These are phyloP conservation scores for Drosophila nr. perissopoda DNA, from an alignment of 2,888 invertebrate genomes.

Conservation along the genomic window DNA sequence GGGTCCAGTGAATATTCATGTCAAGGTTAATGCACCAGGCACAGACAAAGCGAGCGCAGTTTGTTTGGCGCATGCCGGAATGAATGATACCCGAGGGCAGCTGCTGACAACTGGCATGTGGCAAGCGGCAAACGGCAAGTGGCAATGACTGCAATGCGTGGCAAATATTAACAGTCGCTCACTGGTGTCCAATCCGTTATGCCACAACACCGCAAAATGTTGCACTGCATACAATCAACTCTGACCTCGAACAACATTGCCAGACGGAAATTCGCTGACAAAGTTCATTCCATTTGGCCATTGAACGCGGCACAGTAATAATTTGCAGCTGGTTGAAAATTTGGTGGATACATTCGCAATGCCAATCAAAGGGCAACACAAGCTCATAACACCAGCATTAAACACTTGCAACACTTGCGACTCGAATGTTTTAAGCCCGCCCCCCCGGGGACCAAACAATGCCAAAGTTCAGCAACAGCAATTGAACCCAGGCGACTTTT, in stretches of 20 bases:
- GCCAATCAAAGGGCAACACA: constrained; percentile 33
- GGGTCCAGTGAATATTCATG: constrained; percentile 62
- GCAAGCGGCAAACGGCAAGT: constrained; percentile 21
- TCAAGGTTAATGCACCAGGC: constrained; percentile 72
- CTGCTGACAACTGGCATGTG: constrained; percentile 20
- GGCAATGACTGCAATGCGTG: constrained; percentile 51
- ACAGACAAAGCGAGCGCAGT: constrained; percentile 12
- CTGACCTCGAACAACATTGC: constrained; percentile 55
- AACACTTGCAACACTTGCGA: constrained; percentile 23
- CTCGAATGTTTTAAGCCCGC: constrained; percentile 12
- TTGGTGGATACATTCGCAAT: constrained; percentile 27
- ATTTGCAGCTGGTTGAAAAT: constrained; percentile 53
- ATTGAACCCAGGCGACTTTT: constrained; percentile 47
- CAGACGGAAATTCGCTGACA: constrained; percentile 55
- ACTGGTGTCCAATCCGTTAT: constrained; percentile 73
- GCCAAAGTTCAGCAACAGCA: constrained; percentile 52
- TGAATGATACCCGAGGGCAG: constrained; percentile 28
- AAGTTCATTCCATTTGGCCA: constrained; percentile 67
- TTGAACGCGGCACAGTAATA: constrained; percentile 70
- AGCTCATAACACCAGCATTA: constrained; percentile 18
- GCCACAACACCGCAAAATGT: constrained; percentile 45
- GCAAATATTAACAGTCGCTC: constrained; percentile 49
- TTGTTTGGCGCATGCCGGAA: constrained; percentile 29
- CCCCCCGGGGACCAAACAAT: constrained; percentile 31
- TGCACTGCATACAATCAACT: constrained; percentile 74